phyloP scores from a whole-genome alignment of 2,113 vertebrate genomes.

The Silurus meridionalis region DNA sequence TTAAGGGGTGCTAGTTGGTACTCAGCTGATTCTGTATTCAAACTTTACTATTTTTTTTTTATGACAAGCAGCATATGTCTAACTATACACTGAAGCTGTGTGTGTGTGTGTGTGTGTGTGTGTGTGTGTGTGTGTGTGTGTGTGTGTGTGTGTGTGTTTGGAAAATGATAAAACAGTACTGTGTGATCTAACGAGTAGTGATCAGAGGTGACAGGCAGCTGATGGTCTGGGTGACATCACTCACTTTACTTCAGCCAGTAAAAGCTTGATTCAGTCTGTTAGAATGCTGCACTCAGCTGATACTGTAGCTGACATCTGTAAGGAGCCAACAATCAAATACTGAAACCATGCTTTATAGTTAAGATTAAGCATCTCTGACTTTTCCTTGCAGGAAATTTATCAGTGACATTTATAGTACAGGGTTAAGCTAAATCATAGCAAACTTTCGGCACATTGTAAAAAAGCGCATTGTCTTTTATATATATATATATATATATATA shows the following conservation, averaged over 20 bases:
- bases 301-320: constrained; percentile 1
- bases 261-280: constrained; percentile 11
- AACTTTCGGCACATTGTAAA: neutral
- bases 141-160: neutral
- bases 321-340: neutral
- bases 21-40: neutral
- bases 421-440: neutral
- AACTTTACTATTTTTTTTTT: neutral
- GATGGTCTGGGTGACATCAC: constrained; percentile 41
- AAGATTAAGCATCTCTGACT: neutral
- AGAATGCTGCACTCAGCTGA: constrained; percentile 14
- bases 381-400: neutral
- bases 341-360: neutral
- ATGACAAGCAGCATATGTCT: neutral
- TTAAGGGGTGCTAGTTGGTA: neutral
- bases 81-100: neutral
- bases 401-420: neutral
- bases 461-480: neutral
- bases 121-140: neutral
- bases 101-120: constrained; percentile 20
- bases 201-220: constrained; percentile 42
- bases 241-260: constrained; percentile 38
- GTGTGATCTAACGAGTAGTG: constrained; percentile 31
- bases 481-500: no score
- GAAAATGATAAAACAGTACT: neutral